Conservation (phyloP, 2,888 invertebrate species). For the Heliconius ethilla region DNA sequence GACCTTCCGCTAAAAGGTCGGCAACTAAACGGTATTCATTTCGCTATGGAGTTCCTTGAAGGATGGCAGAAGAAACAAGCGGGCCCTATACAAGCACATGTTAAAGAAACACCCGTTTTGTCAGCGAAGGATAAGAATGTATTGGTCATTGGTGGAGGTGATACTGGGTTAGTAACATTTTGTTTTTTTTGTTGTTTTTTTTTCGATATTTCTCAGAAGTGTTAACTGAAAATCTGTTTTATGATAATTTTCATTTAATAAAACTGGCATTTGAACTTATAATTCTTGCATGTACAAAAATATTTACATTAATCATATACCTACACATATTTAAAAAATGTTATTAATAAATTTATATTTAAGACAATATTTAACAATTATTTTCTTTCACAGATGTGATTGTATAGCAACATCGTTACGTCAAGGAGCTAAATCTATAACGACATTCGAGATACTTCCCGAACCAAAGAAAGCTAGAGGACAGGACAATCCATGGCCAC, state of each 20-base stretch:
- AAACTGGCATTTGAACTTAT: no score
- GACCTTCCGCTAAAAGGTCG: constrained; percentile 94
- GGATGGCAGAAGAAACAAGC: constrained; percentile 97
- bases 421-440: constrained; percentile 95
- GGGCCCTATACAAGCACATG: constrained; percentile 69
- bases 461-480: constrained; percentile 91
- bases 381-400: constrained; percentile 85
- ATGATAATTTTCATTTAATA: no score
- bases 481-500: constrained; percentile 98
- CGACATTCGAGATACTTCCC: constrained; percentile 98
- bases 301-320: no score
- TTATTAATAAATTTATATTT: no score
- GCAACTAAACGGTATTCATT: constrained; percentile 95
- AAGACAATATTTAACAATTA: neutral
- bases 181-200: neutral
- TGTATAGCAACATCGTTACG: constrained; percentile 98
- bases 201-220: no score
- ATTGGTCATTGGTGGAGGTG: constrained; percentile 93
- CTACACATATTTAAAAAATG: no score
- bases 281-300: no score
- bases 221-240: no score
- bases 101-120: constrained; percentile 77
- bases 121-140: constrained; percentile 97
- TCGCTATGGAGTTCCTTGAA: constrained; percentile 98
- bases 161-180: constrained; percentile 84